These are phyloP conservation scores for Pemphredon lugubris DNA, from an alignment of 2,888 invertebrate genomes.

Conservation along the genomic window DNA sequence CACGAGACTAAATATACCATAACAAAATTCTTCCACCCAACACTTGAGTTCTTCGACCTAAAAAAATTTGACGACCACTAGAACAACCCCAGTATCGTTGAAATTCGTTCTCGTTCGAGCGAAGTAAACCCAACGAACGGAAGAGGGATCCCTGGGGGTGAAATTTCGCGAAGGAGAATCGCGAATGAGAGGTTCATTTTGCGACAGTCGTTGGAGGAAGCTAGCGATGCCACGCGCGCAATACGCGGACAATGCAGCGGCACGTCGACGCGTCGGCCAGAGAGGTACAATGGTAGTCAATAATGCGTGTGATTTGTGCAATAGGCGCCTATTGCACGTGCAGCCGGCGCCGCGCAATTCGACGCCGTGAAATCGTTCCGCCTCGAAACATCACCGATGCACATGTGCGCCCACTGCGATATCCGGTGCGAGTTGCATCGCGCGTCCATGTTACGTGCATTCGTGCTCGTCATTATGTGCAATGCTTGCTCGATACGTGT, in stretches of 20 bases:
- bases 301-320: constrained; percentile 80
- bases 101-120: no score
- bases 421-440: constrained; percentile 58
- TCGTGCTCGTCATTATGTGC: constrained; percentile 65
- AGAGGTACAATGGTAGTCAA: constrained; percentile 78
- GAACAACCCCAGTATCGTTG: no score
- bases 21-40: no score
- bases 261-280: constrained; percentile 70
- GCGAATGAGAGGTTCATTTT: constrained; percentile 33
- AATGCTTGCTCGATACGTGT: constrained; percentile 52
- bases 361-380: constrained; percentile 76
- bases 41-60: no score
- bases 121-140: no score
- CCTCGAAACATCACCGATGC: constrained; percentile 74
- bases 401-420: constrained; percentile 69
- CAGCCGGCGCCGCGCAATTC: constrained; percentile 78
- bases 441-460: constrained; percentile 62
- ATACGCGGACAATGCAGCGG: constrained; percentile 69
- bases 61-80: no score
- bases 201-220: constrained; percentile 35
- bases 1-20: no score
- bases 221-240: constrained; percentile 55
- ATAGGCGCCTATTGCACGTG: constrained; percentile 77
- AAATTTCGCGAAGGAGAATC: constrained; percentile 8
- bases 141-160: no score